These are phyloP conservation scores for Ochropleura plecta DNA, from an alignment of 2,888 invertebrate genomes.

Conservation along the genomic window DNA sequence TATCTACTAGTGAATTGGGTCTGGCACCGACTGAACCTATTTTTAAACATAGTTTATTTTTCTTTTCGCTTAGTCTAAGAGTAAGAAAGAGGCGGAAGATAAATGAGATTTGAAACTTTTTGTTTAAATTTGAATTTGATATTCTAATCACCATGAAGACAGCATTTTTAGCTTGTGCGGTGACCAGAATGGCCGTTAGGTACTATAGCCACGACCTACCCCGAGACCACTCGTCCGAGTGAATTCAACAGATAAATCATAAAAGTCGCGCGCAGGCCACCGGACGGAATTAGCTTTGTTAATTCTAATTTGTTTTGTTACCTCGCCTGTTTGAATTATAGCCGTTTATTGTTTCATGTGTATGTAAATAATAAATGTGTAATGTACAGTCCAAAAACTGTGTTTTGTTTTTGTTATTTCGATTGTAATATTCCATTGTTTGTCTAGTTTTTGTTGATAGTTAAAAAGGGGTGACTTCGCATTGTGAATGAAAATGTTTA, in stretches of 20 bases:
- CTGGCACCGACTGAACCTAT: slow-evolving; percentile 11
- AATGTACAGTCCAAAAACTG: slow-evolving; percentile 55
- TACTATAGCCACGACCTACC: slow-evolving; percentile 36
- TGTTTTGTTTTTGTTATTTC: slow-evolving; percentile 55
- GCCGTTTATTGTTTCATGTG: slow-evolving; percentile 72
- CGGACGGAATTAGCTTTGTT: slow-evolving; percentile 76
- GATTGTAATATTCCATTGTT: slow-evolving; percentile 58
- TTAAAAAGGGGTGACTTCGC: slow-evolving; percentile 20
- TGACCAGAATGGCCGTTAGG: not conserved
- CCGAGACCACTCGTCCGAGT: slow-evolving; percentile 60
- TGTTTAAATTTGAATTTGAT: not conserved
- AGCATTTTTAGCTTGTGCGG: not conserved
- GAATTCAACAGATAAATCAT: slow-evolving; percentile 79
- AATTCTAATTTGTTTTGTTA: slow-evolving; percentile 77
- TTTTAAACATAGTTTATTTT: slow-evolving; percentile 3
- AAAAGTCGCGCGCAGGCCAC: slow-evolving; percentile 73
- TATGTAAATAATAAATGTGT: slow-evolving; percentile 63
- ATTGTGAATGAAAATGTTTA: slow-evolving; percentile 15
- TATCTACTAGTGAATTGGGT: slow-evolving; percentile 14
- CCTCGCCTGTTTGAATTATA: slow-evolving; percentile 66
- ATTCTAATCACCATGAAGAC: not conserved
- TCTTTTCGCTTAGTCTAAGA: not conserved
- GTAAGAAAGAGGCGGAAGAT: not conserved
- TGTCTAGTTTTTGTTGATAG: slow-evolving; percentile 37
- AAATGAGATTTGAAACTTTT: not conserved